Base-by-base conservation (phyloP, 1,140 invertebrate species). In the Heliconius hermathena region DNA sequence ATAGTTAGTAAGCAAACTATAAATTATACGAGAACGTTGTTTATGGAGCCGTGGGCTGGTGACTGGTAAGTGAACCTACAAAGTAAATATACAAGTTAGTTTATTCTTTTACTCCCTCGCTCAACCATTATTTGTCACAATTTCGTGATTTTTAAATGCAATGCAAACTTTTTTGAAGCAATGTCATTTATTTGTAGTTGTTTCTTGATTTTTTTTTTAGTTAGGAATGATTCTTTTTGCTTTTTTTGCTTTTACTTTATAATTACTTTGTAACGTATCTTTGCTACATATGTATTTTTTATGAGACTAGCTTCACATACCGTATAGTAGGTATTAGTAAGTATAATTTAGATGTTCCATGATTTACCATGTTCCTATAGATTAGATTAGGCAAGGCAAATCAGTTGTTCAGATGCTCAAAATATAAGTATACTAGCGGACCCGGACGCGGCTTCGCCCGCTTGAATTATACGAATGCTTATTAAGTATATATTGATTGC, bases 1-100 rank as follows among this genome's bases (percentile, higher is more conserved):
- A 75, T 75, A 75, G 74, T 36, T 75, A 75, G 74, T 36, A 75
- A 41, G 57, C 54, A 57, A 66, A 75, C 54, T 75, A 75, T 75
- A 75, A 66, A 75, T 75, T 75, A 75, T 75, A 60, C 54, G 29
- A 29, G 29, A 29, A 3, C 29, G 38, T 60, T 66, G 74, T 22
- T 75, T 66, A 75, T 75, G 74, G 38, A 75, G 36, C 54, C 60
- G 73, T 57, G 74, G 74, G 74, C 54, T 38, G 74, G 66, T 66
- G 74, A 66, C 74, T 75, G 33, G 74, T 22, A 75, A 60, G 36
- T 66, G 38, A 41, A 60, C 52, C 38, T 75, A 75, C 73, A 60
- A 74, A 36, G 73, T 74, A 74, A 57, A 74, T 36, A 57, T 20
- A 49, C n/a, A 75, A 20, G 52, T 57, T 60, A 20, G 52, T 57